Base-by-base conservation (phyloP, 1,140 invertebrate genomes). In the Chymomyza costata region DNA sequence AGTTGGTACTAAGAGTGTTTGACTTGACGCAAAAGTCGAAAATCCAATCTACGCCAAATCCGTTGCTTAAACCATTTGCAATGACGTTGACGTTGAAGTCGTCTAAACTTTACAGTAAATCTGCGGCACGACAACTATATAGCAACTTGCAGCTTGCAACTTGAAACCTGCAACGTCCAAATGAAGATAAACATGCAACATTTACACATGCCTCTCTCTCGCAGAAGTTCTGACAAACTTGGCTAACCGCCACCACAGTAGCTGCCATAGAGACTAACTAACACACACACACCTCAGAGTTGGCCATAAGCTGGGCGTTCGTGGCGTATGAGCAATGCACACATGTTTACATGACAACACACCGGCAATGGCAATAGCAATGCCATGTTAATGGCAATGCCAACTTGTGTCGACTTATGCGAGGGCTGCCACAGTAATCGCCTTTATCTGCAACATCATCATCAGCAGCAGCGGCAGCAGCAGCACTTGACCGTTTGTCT, bases 361-460 rank as follows among this genome's bases (percentile, higher is more conserved):
- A n/a, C n/a, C n/a, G n/a, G n/a, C n/a, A n/a, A n/a, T n/a, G n/a
- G n/a, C n/a, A n/a, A n/a, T n/a, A n/a, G n/a, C n/a, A n/a, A n/a
- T n/a, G n/a, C n/a, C n/a, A n/a, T n/a, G n/a, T n/a, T n/a, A n/a
- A n/a, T n/a, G n/a, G n/a, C n/a, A n/a, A n/a, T n/a, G n/a, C n/a
- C n/a, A n/a, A n/a, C n/a, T n/a, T 80, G 78, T 78, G 71, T 78
- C 71, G 80, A 78, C 73, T 80, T 71, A 80, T 48, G 57, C 51
- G 54, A 59, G 54, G 34, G 31, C 54, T 48, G 44, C 32, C 14
- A 28, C 30, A 16, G 10, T 16, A 5, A 28, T 13, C 6, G n/a
- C n/a, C n/a, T n/a, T n/a, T n/a, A n/a, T n/a, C n/a, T n/a, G n/a
- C n/a, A n/a, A n/a, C n/a, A n/a, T n/a, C n/a, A n/a, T n/a, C n/a